phyloP scores from a whole-genome alignment of 2,797 vertebrate genomes.

The Chiloscyllium punctatum region DNA sequence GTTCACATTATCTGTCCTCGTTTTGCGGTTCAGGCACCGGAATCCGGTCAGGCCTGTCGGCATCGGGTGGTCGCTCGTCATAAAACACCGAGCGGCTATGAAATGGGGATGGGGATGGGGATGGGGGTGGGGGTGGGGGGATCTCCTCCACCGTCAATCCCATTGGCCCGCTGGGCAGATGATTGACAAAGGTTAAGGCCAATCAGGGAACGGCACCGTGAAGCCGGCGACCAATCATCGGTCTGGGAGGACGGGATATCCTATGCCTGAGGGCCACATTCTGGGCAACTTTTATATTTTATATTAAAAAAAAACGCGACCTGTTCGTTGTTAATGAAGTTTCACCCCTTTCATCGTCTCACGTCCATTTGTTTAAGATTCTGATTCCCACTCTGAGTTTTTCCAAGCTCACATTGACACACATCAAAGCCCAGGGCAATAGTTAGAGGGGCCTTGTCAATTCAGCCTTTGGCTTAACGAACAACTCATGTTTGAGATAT shows the following conservation, averaged over 20 bases:
- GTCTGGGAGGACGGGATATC: background rate
- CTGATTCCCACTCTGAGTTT: background rate
- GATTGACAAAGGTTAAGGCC: background rate
- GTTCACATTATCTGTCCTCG: too few relatives aligned
- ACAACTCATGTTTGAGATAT: background rate
- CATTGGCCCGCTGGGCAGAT: too few relatives aligned
- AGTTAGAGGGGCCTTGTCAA: background rate
- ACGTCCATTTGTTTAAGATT: background rate
- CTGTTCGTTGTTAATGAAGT: background rate
- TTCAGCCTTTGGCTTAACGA: background rate
- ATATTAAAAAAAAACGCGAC: background rate
- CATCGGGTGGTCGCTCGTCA: rapidly evolving
- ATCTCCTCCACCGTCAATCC: background rate
- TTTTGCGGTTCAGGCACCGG: too few relatives aligned
- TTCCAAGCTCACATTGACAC: background rate
- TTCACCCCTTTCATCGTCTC: background rate
- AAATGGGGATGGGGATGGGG: too few relatives aligned
- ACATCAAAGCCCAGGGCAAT: background rate
- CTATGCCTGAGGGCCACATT: background rate
- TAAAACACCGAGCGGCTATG: background rate
- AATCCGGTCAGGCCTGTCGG: background rate
- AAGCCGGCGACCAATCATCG: background rate
- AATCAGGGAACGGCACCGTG: background rate
- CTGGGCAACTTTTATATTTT: background rate
- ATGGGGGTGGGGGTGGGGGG: too few relatives aligned